Base-by-base conservation (phyloP, 1,140 invertebrate species). In the Zophobas atratus region DNA sequence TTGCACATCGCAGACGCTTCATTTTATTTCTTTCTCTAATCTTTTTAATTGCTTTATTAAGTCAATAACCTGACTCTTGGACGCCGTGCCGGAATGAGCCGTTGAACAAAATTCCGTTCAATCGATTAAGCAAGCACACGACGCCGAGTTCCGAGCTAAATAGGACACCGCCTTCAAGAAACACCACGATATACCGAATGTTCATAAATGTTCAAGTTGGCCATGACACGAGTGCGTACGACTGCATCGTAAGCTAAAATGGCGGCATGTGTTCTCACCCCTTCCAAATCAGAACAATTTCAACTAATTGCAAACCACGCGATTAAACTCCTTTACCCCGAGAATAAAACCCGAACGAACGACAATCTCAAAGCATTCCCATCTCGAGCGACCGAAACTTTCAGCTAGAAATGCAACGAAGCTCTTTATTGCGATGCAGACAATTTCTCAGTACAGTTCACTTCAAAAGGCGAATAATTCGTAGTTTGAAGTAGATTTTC, bases 1-100 rank as follows among this genome's bases (percentile, higher is more conserved):
- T 51, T 51, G 32, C 60, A 67, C 60, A 43, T 41, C 38, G 60
- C 20, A 6, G 20, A 20, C 6, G 20, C 38, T 33, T 67, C 41
- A 67, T 67, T 67, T 46, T 33, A 43, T 67, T 67, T 32, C 60
- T 43, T n/a, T 41, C 20, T 67, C n/a, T 67, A 67, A 67, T 67
- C 38, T n/a, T 67, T 46, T 43, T 67, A 43, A 67, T 63, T 63
- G 38, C 36, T 63, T 63, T 38, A 41, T 41, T 63, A 63, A 63
- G 38, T 46, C n/a, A 41, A 67, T 67, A 51, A 6, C 49, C 49
- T 20, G 49, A 46, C 49, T 20, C 2, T 51, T 51, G 4, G 6
- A 51, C 2, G 4, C n/a, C 49, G 2, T 51, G 2, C 6, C n/a
- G 4, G 4, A 51, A 51, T 20, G 49, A 51, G 20, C 49, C 20